These are phyloP conservation scores for Nycticebus coucang DNA, from an alignment of 2,113 vertebrate genomes.

Conservation along the genomic window DNA sequence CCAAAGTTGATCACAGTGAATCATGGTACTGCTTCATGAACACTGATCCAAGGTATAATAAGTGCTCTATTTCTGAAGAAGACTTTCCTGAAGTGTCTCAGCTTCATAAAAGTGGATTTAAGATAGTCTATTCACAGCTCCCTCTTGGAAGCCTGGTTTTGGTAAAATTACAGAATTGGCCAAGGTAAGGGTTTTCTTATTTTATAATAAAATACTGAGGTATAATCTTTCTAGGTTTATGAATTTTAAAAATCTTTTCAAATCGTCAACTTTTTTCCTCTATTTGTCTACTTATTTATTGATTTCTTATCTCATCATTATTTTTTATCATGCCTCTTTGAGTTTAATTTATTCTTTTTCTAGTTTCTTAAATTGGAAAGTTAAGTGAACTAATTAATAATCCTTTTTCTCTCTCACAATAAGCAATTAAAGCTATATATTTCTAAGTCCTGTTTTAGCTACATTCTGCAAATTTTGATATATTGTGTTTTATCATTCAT, in stretches of 20 bases:
- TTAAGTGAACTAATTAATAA: constrained; percentile 7
- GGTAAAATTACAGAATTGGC: constrained; percentile 77
- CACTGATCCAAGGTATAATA: constrained; percentile 67
- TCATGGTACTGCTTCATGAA: constrained; percentile 80
- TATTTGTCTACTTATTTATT: constrained; percentile 14
- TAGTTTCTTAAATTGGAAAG: constrained; percentile 20
- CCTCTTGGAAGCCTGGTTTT: constrained; percentile 80
- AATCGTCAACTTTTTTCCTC: not conserved
- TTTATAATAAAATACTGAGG: not conserved
- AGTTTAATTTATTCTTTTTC: not conserved
- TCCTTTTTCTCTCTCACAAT: not conserved
- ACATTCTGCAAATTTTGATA: constrained; percentile 3
- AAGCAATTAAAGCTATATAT: not conserved
- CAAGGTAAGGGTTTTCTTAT: constrained; percentile 75
- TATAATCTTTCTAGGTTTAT: constrained; percentile 15
- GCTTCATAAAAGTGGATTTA: constrained; percentile 70
- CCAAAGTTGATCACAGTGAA: constrained; percentile 57
- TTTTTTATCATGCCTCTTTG: not conserved
- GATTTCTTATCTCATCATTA: constrained; percentile 7
- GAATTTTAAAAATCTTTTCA: not conserved
- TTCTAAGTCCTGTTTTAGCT: not conserved
- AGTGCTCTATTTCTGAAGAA: constrained; percentile 76
- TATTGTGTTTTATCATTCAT: constrained; percentile 22
- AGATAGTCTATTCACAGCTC: constrained; percentile 76
- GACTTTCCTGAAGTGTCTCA: constrained; percentile 73